A percentile compares a stretch with the other conserved stretches of the same genome.
Evolutionary conservation across 2,113 vertebrate species (phyloP).

Genomic region (Laticauda laticaudata): DNA sequence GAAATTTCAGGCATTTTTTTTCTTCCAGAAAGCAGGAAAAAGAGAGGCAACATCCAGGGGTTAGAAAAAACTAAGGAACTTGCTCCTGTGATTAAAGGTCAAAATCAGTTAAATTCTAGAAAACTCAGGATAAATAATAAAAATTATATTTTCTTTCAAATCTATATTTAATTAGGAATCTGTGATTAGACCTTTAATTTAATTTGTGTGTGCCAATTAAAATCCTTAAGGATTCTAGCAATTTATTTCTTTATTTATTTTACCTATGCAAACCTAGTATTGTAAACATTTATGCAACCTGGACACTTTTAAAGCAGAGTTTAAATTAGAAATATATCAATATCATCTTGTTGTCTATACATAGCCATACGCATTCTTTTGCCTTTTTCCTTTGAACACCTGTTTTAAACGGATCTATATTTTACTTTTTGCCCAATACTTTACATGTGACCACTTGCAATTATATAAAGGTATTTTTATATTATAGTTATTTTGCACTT

Average conservation of each 20-base stretch:
- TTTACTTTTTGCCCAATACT: not conserved
- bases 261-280: not conserved
- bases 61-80: not conserved
- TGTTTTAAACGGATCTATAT: not conserved
- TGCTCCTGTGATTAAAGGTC: not conserved
- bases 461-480: not conserved
- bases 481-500: not conserved
- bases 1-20: not conserved
- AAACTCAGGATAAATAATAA: not conserved
- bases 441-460: not conserved
- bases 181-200: not conserved
- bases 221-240: not conserved
- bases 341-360: not conserved
- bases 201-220: not conserved
- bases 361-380: not conserved
- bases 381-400: not conserved
- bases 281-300: not conserved
- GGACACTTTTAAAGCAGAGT: not conserved
- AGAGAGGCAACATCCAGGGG: not conserved
- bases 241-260: not conserved
- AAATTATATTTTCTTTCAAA: not conserved
- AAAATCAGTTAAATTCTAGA: not conserved
- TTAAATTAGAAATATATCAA: not conserved
- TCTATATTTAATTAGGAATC: not conserved
- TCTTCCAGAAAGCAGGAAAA: not conserved